Percentiles rank a stretch among this genome's conserved stretches.
phyloP scores from a whole-genome alignment of 2,113 vertebrate genomes.

The Leucosticte australis region DNA sequence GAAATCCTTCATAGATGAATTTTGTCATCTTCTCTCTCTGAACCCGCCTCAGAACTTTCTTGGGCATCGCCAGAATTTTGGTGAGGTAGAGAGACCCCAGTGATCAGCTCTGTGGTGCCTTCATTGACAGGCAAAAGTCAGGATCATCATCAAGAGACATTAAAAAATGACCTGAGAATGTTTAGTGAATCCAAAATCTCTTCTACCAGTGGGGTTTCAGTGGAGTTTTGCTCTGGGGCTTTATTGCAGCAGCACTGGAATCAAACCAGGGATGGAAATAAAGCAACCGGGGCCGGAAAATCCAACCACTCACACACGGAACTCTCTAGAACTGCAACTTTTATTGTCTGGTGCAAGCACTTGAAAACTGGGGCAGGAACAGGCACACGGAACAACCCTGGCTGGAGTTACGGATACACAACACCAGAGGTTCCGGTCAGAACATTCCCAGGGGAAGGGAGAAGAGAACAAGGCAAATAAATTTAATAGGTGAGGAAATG shows the following conservation, averaged over 20 bases:
- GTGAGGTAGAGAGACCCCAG: neutral
- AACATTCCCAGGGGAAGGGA: neutral
- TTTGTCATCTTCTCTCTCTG: neutral
- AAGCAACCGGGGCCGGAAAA: fast-evolving
- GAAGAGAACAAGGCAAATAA: neutral
- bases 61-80: neutral
- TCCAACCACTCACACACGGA: neutral
- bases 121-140: neutral
- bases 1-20: neutral
- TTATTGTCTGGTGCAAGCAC: constrained; percentile 19
- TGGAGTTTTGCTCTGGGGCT: neutral
- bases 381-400: neutral
- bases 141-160: neutral
- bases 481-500: neutral
- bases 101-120: neutral
- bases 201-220: neutral
- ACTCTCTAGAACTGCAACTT: neutral
- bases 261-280: neutral
- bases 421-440: neutral
- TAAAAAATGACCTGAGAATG: neutral
- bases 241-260: neutral
- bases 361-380: neutral
- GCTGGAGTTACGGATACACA: neutral
- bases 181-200: neutral
- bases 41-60: neutral